These are phyloP conservation scores for Melinaea marsaeus DNA, from an alignment of 2,888 invertebrate species.

Conservation along the genomic window DNA sequence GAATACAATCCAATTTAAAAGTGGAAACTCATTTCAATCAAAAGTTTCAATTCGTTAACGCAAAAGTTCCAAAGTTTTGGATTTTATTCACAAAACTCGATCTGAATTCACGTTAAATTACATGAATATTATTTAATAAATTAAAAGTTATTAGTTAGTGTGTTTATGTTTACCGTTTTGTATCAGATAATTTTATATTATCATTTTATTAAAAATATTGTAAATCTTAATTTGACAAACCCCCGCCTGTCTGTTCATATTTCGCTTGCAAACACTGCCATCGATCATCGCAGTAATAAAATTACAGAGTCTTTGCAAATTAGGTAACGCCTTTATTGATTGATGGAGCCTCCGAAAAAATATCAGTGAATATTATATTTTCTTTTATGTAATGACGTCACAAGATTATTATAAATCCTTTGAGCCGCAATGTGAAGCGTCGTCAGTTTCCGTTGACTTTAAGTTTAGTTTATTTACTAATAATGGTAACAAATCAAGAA, in stretches of 20 bases:
- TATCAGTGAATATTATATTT: neutral
- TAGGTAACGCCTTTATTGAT: conserved; percentile 36
- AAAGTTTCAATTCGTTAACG: conserved; percentile 40
- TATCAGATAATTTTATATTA: neutral
- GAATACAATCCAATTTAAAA: conserved; percentile 32
- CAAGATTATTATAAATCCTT: neutral
- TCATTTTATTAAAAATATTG: conserved; percentile 18
- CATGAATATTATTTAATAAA: conserved; percentile 24
- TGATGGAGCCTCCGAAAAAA: conserved; percentile 28
- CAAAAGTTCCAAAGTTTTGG: conserved; percentile 33
- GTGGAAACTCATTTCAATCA: conserved; percentile 36
- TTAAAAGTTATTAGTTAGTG: conserved; percentile 17
- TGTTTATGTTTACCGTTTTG: conserved; percentile 3
- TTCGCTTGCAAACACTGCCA: conserved; percentile 24
- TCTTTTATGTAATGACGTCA: neutral
- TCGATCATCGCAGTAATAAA: conserved; percentile 41
- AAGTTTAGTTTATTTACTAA: too few relatives aligned
- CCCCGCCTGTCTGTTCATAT: conserved; percentile 10
- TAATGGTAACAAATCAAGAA: too few relatives aligned
- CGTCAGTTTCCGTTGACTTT: too few relatives aligned
- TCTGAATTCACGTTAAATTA: conserved; percentile 34
- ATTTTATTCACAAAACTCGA: conserved; percentile 36
- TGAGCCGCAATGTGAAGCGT: too few relatives aligned
- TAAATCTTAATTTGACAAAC: conserved; percentile 26
- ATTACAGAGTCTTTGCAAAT: conserved; percentile 39